Conservation (phyloP, 2,888 invertebrate genomes). For the Caenorhabditis sulstoni region DNA sequence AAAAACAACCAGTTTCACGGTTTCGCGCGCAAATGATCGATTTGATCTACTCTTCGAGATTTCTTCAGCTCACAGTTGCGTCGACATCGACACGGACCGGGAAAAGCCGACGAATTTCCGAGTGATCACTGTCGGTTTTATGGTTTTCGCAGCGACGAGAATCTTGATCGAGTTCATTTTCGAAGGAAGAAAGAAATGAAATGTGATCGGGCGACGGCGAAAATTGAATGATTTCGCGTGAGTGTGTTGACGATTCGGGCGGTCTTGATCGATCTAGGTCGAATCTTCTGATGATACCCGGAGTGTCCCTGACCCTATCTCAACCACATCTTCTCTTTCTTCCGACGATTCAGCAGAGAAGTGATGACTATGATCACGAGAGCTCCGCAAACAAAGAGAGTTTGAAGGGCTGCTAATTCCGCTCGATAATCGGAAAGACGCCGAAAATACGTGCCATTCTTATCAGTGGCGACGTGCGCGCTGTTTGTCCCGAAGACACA, state of each 20-base stretch:
- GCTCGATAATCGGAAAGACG: constrained; percentile 33
- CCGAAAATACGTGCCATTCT: constrained; percentile 27
- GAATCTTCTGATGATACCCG: constrained; percentile 33
- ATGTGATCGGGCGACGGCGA: neutral
- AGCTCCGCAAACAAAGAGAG: constrained; percentile 17
- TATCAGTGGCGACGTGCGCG: constrained; percentile 44
- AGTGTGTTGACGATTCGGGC: neutral
- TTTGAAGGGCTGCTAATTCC: constrained; percentile 16
- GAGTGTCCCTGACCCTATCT: constrained; percentile 40
- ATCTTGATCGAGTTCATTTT: constrained; percentile 22
- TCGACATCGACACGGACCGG: constrained; percentile 10
- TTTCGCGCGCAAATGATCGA: neutral
- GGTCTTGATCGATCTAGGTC: constrained; percentile 25
- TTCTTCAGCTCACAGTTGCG: no score
- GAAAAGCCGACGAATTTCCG: constrained; percentile 26
- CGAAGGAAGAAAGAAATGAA: constrained; percentile 8
- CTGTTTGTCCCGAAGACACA: neutral
- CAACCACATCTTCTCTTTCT: constrained; percentile 6
- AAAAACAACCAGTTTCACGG: neutral
- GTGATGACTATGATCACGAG: constrained; percentile 13
- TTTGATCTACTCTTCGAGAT: constrained; percentile 13
- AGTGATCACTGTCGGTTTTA: neutral
- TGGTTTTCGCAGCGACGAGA: neutral
- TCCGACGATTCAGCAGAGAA: constrained; percentile 3
- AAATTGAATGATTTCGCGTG: constrained; percentile 12